Percentiles rank a stretch among this genome's conserved stretches.
Evolutionary conservation across 2,797 vertebrate genomes (phyloP).

Genomic region (Psittacula derbiana): DNA sequence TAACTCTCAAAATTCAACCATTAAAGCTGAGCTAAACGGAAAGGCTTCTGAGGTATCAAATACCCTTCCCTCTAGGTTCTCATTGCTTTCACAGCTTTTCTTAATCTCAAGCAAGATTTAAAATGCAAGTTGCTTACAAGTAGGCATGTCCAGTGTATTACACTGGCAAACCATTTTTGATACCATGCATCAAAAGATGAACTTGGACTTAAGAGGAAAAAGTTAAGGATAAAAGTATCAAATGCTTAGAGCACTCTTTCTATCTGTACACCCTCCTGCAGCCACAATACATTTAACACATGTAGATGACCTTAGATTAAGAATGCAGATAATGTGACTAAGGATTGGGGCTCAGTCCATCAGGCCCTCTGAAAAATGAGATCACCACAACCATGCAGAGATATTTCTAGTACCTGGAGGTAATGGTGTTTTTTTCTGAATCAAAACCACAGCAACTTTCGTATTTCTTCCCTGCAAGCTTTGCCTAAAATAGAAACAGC

Average conservation of each 20-base stretch:
- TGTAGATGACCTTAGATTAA: not conserved
- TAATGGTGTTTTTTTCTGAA: conserved; percentile 97
- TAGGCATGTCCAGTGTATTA: accelerated
- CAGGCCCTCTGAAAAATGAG: not conserved
- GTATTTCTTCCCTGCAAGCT: conserved; percentile 97
- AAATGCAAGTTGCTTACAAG: not conserved
- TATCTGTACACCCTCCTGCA: not conserved
- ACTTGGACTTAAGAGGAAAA: not conserved
- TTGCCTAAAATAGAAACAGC: conserved; percentile 76
- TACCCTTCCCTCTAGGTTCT: not conserved
- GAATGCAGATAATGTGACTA: not conserved
- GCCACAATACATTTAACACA: not conserved
- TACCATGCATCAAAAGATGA: not conserved
- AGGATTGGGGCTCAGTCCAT: not conserved
- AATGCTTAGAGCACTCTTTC: not conserved
- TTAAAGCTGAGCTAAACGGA: not conserved
- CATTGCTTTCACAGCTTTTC: not conserved
- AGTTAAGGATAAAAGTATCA: not conserved
- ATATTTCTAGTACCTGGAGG: conserved; percentile 86
- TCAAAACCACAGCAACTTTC: conserved; percentile 97
- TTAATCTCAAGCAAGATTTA: not conserved
- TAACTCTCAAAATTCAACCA: not conserved
- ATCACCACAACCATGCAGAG: not conserved
- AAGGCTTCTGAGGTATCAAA: not conserved
- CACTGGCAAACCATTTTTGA: not conserved